phyloP scores from a whole-genome alignment of 1,140 invertebrate genomes.

The Euura saliciscinereae region DNA sequence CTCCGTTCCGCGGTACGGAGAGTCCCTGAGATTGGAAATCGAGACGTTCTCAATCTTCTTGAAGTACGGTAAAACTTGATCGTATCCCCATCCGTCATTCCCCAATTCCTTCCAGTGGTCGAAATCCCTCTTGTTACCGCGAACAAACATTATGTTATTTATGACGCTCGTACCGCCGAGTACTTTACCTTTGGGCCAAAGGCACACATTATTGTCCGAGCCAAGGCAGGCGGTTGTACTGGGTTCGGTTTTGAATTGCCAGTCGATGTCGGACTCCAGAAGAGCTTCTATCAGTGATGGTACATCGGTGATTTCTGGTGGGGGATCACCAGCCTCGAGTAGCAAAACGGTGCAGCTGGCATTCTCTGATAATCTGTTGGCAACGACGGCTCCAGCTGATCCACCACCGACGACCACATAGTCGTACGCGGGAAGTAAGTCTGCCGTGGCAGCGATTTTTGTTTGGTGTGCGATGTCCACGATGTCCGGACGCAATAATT shows the following conservation, averaged over 20 bases:
- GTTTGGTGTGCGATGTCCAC: constrained; percentile 65
- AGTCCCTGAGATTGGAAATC: constrained; percentile 29
- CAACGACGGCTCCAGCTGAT: constrained; percentile 85
- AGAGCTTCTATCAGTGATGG: constrained; percentile 70
- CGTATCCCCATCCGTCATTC: constrained; percentile 25
- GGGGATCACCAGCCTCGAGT: constrained; percentile 74
- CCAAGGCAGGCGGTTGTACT: constrained; percentile 52
- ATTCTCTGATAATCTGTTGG: constrained; percentile 81
- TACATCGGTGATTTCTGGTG: constrained; percentile 82
- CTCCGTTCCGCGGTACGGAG: constrained; percentile 32
- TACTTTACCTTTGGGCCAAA: constrained; percentile 63
- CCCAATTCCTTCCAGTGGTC: constrained; percentile 34
- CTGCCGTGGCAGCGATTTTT: constrained; percentile 54
- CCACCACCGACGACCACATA: constrained; percentile 62
- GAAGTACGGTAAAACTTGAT: too few relatives aligned
- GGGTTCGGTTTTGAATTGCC: constrained; percentile 61
- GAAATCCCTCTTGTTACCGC: constrained; percentile 57
- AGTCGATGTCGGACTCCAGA: constrained; percentile 55
- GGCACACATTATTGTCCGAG: constrained; percentile 47
- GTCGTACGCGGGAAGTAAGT: constrained; percentile 67
- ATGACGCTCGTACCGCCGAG: constrained; percentile 69
- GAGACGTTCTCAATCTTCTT: constrained; percentile 17
- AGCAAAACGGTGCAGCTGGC: constrained; percentile 77
- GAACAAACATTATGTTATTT: constrained; percentile 72
- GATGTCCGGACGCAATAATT: constrained; percentile 68